These are phyloP conservation scores for Esox lucius DNA, from an alignment of 2,797 vertebrate species.

Conservation along the genomic window DNA sequence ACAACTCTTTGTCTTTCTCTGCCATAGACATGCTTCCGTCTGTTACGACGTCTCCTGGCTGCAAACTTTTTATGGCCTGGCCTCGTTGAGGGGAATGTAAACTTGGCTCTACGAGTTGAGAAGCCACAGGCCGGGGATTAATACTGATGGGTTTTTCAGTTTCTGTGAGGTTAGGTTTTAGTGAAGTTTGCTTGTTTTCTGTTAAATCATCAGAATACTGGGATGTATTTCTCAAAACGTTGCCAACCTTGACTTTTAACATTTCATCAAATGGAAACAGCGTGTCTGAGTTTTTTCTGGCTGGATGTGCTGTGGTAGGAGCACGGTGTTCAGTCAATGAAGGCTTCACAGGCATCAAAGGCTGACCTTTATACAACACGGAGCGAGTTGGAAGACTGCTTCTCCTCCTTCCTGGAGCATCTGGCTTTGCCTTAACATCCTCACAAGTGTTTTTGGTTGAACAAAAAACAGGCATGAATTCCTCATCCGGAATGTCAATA, in stretches of 20 bases:
- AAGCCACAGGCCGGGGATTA: conserved; percentile 28
- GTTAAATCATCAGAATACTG: conserved; percentile 24
- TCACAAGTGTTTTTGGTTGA: conserved; percentile 46
- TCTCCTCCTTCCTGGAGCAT: conserved; percentile 67
- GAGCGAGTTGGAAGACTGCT: conserved; percentile 74
- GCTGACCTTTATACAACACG: conserved; percentile 62
- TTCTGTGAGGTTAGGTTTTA: conserved; percentile 41
- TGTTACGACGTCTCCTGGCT: conserved; percentile 19
- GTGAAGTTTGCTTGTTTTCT: conserved; percentile 41
- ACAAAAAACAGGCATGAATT: conserved; percentile 55
- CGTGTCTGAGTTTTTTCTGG: conserved; percentile 65
- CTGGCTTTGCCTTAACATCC: conserved; percentile 54
- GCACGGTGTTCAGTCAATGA: conserved; percentile 36
- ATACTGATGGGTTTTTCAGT: conserved; percentile 48
- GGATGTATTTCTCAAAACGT: conserved; percentile 25
- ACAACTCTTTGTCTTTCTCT: conserved; percentile 12
- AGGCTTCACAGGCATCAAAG: conserved; percentile 39
- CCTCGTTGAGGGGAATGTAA: conserved; percentile 17
- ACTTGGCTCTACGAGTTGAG: conserved; percentile 29
- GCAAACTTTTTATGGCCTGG: conserved; percentile 23
- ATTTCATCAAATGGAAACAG: conserved; percentile 48
- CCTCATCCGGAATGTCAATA: conserved; percentile 68
- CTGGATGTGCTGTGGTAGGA: conserved; percentile 39
- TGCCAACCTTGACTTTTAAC: conserved; percentile 37
- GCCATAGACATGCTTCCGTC: conserved; percentile 13